Evolutionary conservation across 2,797 vertebrate genomes (phyloP).

Genomic region (Onychomys torridus): DNA sequence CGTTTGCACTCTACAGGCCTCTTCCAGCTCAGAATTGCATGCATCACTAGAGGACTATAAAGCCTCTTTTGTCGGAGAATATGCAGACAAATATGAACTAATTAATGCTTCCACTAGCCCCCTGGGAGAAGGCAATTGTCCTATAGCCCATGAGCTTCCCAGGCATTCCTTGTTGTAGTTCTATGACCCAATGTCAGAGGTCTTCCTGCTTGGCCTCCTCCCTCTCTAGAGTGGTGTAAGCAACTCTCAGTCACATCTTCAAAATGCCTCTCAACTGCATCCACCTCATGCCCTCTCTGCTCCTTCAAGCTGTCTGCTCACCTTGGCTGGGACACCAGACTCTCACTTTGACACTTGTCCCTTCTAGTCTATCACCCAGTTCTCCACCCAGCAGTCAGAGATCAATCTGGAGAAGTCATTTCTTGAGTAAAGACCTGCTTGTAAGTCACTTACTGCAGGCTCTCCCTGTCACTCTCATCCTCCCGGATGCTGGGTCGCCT

Average conservation of each 20-base stretch:
- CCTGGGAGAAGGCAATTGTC: slow-evolving; percentile 42
- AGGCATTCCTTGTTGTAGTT: neutral
- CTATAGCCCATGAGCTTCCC: slow-evolving; percentile 49
- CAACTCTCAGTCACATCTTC: neutral
- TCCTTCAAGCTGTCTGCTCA: neutral
- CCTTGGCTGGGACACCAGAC: neutral
- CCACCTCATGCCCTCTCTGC: neutral
- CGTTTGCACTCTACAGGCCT: slow-evolving; percentile 64
- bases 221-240: neutral
- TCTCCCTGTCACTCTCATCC: neutral
- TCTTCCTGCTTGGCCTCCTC: neutral
- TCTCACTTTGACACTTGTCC: neutral
- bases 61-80: slow-evolving; percentile 76
- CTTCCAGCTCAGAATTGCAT: slow-evolving; percentile 76
- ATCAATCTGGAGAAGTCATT: slow-evolving; percentile 25
- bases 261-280: slow-evolving; percentile 10
- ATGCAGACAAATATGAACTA: slow-evolving; percentile 80
- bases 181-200: neutral
- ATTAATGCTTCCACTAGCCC: slow-evolving; percentile 67
- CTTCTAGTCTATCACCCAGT: neutral
- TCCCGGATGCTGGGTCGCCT: neutral
- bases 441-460: neutral
- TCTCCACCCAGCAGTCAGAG: neutral
- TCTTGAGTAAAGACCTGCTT: neutral
- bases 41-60: slow-evolving; percentile 77